A percentile compares a stretch with the other conserved stretches of the same genome.
These are phyloP conservation scores for Luperina nickerlii DNA, from an alignment of 2,888 invertebrate species.

Conservation along the genomic window DNA sequence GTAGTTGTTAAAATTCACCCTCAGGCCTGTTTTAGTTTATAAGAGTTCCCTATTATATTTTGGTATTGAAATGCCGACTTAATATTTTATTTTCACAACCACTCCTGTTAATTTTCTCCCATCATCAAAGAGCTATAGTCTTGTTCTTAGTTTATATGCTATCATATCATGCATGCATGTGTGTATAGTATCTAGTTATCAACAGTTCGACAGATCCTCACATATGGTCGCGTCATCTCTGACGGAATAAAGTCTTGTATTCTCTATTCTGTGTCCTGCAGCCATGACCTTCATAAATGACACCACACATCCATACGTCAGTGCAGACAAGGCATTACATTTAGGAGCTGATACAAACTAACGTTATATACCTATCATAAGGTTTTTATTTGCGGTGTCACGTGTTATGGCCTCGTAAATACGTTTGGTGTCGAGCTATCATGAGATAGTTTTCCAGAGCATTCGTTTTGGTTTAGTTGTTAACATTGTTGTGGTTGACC, in stretches of 20 bases:
- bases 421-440: constrained; percentile 13
- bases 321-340: constrained; percentile 14
- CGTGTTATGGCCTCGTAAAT: constrained; percentile 24
- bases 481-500: neutral
- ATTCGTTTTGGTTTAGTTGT: constrained; percentile 20
- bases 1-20: neutral
- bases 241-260: constrained; percentile 1
- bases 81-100: neutral
- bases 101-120: neutral
- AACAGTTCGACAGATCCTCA: neutral
- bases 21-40: neutral
- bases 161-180: no score
- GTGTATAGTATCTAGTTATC: neutral
- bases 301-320: constrained; percentile 9
- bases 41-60: neutral
- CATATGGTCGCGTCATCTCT: constrained; percentile 16
- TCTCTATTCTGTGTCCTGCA: neutral
- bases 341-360: constrained; percentile 27
- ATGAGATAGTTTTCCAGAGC: constrained; percentile 12
- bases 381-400: constrained; percentile 30
- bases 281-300: constrained; percentile 19
- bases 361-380: constrained; percentile 28
- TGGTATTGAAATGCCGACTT: neutral
- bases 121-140: neutral
- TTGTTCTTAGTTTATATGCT: neutral